A percentile compares a stretch with the other conserved stretches of the same genome.
phyloP scores from a whole-genome alignment of 2,113 vertebrate species.

The Micromys minutus region DNA sequence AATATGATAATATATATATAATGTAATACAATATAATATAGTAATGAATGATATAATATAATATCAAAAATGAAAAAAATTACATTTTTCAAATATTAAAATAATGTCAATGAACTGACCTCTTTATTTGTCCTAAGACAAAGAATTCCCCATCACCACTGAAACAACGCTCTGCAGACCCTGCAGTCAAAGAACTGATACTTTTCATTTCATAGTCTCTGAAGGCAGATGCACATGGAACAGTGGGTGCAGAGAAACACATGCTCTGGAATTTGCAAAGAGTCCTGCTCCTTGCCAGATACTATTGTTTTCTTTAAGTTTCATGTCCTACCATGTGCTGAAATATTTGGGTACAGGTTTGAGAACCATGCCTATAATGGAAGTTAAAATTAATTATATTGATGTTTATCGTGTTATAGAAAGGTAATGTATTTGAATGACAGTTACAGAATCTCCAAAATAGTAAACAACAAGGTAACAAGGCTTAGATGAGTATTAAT shows the following conservation, averaged over 20 bases:
- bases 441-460: neutral
- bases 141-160: too few species aligned
- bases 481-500: neutral
- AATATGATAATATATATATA: too few species aligned
- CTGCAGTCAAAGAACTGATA: neutral
- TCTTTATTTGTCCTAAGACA: too few species aligned
- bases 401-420: neutral
- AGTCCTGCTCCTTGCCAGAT: neutral
- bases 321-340: neutral
- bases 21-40: too few species aligned
- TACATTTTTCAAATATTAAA: neutral
- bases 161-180: too few species aligned
- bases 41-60: too few species aligned
- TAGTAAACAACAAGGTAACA: neutral
- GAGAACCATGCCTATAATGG: neutral
- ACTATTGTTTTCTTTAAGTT: neutral
- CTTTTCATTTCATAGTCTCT: neutral
- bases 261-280: neutral
- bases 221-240: neutral
- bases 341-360: neutral
- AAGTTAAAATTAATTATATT: constrained; percentile 1
- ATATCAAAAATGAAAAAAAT: neutral
- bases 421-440: neutral
- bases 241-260: neutral
- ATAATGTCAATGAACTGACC: neutral